phyloP scores from a whole-genome alignment of 2,113 vertebrate genomes.

The Recurvirostra avosetta region DNA sequence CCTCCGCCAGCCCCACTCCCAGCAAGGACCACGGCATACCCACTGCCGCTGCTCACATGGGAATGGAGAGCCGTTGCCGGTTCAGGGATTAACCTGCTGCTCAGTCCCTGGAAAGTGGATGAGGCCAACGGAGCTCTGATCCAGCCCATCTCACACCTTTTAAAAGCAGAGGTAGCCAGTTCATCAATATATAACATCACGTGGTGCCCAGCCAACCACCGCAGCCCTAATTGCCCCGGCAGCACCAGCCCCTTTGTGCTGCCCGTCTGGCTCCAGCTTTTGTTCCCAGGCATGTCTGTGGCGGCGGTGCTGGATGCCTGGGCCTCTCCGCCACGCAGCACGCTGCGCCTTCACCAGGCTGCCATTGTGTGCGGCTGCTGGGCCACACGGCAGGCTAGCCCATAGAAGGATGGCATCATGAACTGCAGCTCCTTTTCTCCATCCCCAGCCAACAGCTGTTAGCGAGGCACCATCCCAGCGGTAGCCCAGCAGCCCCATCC shows the following conservation, averaged over 20 bases:
- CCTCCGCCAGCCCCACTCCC: background rate
- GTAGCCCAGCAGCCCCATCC: background rate
- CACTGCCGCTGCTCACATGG: background rate
- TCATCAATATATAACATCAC: background rate
- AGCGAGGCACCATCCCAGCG: background rate
- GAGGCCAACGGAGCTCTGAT: background rate
- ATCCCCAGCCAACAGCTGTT: background rate
- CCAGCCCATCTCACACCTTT: background rate
- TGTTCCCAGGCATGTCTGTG: background rate
- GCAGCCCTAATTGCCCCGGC: background rate
- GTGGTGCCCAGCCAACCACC: background rate
- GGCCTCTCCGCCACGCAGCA: fast-evolving
- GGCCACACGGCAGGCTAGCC: background rate
- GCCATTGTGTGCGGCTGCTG: fast-evolving
- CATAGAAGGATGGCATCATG: fast-evolving
- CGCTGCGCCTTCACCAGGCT: fast-evolving
- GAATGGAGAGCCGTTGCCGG: background rate
- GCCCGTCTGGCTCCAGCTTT: background rate
- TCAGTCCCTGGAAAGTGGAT: background rate
- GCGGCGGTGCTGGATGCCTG: background rate
- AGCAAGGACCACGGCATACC: background rate
- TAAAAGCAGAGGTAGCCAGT: background rate
- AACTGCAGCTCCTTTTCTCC: background rate
- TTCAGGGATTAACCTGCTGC: slow-evolving; percentile 26
- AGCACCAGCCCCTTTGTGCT: slow-evolving; percentile 26